Conservation (phyloP, 2,797 vertebrate genomes). For the Mus spretus region DNA sequence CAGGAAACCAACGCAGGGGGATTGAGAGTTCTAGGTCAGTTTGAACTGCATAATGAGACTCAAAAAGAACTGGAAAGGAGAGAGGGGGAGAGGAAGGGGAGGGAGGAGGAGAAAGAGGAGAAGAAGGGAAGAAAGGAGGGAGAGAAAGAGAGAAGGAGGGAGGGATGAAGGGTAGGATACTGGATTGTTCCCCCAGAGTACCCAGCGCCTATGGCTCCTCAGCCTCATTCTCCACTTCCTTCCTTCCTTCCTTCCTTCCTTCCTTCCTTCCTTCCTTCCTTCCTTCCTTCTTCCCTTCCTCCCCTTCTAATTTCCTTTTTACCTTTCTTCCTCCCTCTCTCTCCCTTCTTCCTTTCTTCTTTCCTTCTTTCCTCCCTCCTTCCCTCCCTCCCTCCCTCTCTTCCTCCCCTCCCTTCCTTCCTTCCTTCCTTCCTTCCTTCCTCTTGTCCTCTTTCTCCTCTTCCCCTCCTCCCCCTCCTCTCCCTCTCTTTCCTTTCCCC, state of each 20-base stretch:
- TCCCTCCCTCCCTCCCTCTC: fast-evolving
- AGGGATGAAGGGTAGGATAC: background rate
- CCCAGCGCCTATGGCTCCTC: background rate
- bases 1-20: background rate
- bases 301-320: too few relatives aligned
- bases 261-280: too few relatives aligned
- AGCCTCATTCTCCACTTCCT: background rate
- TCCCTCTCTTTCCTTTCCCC: too few relatives aligned
- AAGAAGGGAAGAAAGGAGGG: background rate
- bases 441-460: background rate
- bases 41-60: background rate
- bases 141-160: background rate
- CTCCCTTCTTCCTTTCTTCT: fast-evolving
- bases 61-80: background rate
- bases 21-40: background rate
- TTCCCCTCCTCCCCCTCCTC: background rate
- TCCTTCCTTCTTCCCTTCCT: too few relatives aligned
- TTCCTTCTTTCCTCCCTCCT: fast-evolving
- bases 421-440: too few relatives aligned
- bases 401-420: too few relatives aligned
- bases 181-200: background rate
- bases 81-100: too few relatives aligned
- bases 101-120: background rate
- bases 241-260: too few relatives aligned
- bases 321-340: too few relatives aligned